Evolutionary conservation across 2,888 invertebrate genomes (phyloP).

Genomic region (Empis stercorea): DNA sequence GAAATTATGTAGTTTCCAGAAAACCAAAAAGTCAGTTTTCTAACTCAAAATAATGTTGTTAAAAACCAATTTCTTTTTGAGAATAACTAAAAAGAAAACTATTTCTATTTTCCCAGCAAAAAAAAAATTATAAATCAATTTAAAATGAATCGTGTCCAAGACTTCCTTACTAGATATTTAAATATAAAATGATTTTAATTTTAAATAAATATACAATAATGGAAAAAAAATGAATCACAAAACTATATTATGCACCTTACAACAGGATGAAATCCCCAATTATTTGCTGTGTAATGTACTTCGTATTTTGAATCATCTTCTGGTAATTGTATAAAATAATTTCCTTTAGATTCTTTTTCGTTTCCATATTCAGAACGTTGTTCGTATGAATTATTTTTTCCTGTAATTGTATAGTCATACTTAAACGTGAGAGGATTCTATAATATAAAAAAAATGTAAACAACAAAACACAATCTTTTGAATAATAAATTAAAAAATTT

Average conservation of each 20-base stretch:
- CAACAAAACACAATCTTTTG: too few species aligned
- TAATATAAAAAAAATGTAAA: too few species aligned
- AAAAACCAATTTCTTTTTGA: too few species aligned
- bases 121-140: neutral
- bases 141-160: neutral
- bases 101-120: neutral
- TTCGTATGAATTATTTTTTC: slow-evolving; percentile 31
- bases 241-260: slow-evolving; percentile 34
- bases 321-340: slow-evolving; percentile 30
- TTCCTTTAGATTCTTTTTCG: slow-evolving; percentile 36
- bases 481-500: neutral
- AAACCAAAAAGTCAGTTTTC: too few species aligned
- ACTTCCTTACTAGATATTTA: too few species aligned
- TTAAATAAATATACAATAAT: neutral
- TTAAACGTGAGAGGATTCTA: slow-evolving; percentile 41
- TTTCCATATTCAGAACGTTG: slow-evolving; percentile 37
- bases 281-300: slow-evolving; percentile 48
- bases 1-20: too few species aligned
- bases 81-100: too few species aligned
- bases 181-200: too few species aligned
- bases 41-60: too few species aligned
- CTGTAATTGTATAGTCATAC: slow-evolving; percentile 37
- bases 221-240: too few species aligned
- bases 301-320: slow-evolving; percentile 35
- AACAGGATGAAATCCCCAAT: slow-evolving; percentile 51